A percentile compares a stretch with the other conserved stretches of the same genome.
phyloP scores from a whole-genome alignment of 2,888 invertebrate genomes.

The Abrostola tripartita region DNA sequence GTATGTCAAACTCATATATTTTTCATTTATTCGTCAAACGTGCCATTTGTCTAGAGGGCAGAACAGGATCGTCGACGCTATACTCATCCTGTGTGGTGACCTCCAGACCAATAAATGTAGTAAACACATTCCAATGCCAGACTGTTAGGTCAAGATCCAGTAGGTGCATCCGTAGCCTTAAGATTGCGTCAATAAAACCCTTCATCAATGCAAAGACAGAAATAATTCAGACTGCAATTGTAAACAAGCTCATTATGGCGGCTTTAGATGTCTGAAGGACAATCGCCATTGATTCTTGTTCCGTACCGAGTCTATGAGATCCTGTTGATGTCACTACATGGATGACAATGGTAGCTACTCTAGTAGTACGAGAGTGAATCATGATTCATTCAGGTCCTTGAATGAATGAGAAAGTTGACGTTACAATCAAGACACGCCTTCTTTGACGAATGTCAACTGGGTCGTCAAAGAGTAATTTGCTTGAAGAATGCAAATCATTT shows the following conservation, averaged over 20 bases:
- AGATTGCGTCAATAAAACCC: too few relatives aligned
- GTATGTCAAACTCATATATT: too few relatives aligned
- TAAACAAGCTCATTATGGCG: slow-evolving; percentile 19
- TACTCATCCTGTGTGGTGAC: background rate
- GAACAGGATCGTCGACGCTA: background rate
- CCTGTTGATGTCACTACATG: slow-evolving; percentile 20
- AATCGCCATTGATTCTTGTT: slow-evolving; percentile 31
- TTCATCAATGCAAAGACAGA: background rate
- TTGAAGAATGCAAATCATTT: background rate
- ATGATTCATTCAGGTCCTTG: slow-evolving; percentile 29
- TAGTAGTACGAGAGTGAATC: slow-evolving; percentile 38
- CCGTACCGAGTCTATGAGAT: slow-evolving; percentile 6
- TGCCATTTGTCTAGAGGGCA: too few relatives aligned
- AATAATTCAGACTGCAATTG: background rate
- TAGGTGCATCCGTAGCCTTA: background rate
- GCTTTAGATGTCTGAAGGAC: slow-evolving; percentile 17
- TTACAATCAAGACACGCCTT: slow-evolving; percentile 11
- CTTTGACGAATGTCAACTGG: background rate
- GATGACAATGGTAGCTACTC: slow-evolving; percentile 36
- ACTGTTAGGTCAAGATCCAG: background rate
- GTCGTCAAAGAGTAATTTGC: background rate
- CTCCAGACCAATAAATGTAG: background rate
- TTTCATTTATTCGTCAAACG: too few relatives aligned
- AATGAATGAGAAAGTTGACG: slow-evolving; percentile 11
- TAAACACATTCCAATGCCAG: slow-evolving; percentile 3